Evolutionary conservation across 1,140 invertebrate genomes (phyloP), one percentile per base, ranked within the genome.

Genomic region (Magallana ariakensis): DNA sequence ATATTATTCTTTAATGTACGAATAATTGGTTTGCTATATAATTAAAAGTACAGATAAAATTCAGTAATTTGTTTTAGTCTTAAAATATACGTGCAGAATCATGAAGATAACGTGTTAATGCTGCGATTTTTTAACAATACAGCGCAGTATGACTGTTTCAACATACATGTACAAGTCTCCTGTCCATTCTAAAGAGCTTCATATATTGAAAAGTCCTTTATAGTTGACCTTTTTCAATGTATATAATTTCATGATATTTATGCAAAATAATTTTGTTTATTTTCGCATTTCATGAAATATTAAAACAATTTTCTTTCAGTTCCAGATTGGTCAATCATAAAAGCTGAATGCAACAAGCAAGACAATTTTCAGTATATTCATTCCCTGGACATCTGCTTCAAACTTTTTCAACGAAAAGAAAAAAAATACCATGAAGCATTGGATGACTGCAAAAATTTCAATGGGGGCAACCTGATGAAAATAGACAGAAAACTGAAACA

Each of bases 401-500:
- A 75, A 26, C 8, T 75, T 75, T 46, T 75, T 75, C 22, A 13
- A 4, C 66, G 10, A 75, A 33, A 26, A 75, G 2, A 11, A 75
- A n/a, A n/a, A 19, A 75, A 8, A 26, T 75, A 75, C 22, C 22
- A 75, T 9, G 66, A 33, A 33, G 66, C 66, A 26, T 10, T 33
- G 10, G 22, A 75, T 9, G 22, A 75, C 11, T 75, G 66, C 22
- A 75, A 26, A 75, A 75, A 19, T 13, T 75, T 26, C 22, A 19
- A 26, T 15, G 66, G 66, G 22, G 66, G 66, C 10, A 75, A 75
- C 22, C 66, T 75, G 19, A 26, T 75, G 22, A 75, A 75, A 75
- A 75, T 75, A 11, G 66, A 75, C 22, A 75, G 66, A 75, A 75
- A 75, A 75, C 22, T 75, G 10, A 75, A 75, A 13, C 66, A 75